Percentiles rank a stretch among this genome's conserved stretches.
phyloP scores from a whole-genome alignment of 2,113 vertebrate genomes.

The Poeciliopsis turrubarensis region DNA sequence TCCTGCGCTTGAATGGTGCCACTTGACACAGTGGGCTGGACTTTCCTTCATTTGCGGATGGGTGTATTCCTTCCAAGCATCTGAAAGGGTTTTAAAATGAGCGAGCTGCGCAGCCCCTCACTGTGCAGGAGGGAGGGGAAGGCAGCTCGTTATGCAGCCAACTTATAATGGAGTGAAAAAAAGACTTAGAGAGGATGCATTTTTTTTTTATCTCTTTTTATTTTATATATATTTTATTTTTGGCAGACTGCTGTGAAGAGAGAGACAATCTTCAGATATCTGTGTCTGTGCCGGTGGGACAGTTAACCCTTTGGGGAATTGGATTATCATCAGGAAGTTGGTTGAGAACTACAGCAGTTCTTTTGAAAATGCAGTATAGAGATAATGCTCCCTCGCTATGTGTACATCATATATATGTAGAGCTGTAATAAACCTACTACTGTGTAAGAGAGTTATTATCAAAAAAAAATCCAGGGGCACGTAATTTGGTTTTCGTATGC shows the following conservation, averaged over 20 bases:
- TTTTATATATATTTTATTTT: conserved; percentile 22
- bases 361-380: conserved; percentile 26
- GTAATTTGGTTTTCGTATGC: background rate
- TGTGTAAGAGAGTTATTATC: background rate
- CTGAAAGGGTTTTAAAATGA: conserved; percentile 41
- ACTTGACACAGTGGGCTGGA: conserved; percentile 21
- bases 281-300: conserved; percentile 55
- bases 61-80: conserved; percentile 4
- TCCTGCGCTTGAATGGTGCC: conserved; percentile 8
- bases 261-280: conserved; percentile 54
- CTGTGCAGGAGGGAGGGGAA: conserved; percentile 15
- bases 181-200: conserved; percentile 16
- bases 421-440: conserved; percentile 2
- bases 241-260: conserved; percentile 18
- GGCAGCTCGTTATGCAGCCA: conserved; percentile 40
- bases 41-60: conserved; percentile 29
- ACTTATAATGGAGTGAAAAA: conserved; percentile 31
- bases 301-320: conserved; percentile 41
- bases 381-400: conserved; percentile 28
- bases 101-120: conserved; percentile 43
- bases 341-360: conserved; percentile 26
- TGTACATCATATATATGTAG: conserved; percentile 7
- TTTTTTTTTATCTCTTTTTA: background rate
- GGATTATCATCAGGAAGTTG: conserved; percentile 64
- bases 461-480: background rate